Conservation (phyloP, 2,797 vertebrate genomes). For the Sorex maritimensis region DNA sequence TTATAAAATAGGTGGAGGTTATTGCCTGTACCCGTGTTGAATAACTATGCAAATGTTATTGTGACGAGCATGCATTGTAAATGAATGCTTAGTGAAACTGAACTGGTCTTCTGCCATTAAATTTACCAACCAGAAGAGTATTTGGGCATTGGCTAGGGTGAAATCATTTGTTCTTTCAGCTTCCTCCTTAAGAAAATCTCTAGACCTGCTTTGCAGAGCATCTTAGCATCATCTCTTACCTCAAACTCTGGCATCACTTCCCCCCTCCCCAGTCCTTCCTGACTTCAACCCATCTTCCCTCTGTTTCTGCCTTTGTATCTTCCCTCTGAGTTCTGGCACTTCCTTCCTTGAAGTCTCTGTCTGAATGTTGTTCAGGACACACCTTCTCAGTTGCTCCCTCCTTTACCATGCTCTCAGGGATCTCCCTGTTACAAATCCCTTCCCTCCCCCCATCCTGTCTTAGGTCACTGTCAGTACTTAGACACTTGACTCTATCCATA, state of each 20-base stretch:
- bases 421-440: not conserved
- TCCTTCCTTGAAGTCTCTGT: not conserved
- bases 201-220: rapidly evolving
- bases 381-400: not conserved
- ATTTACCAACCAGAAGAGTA: conserved; percentile 12
- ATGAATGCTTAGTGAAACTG: not conserved
- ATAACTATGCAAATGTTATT: not conserved
- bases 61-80: not conserved
- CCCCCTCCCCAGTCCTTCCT: not conserved
- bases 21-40: not conserved
- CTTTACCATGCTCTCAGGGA: not conserved
- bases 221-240: not conserved
- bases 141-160: not conserved
- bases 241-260: not conserved
- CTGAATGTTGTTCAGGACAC: not conserved
- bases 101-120: not conserved
- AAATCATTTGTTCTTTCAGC: not conserved
- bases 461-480: not conserved
- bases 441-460: not conserved
- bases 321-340: not conserved
- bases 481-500: not conserved
- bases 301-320: not conserved
- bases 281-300: not conserved
- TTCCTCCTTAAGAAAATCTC: not conserved
- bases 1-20: not conserved